phyloP scores from a whole-genome alignment of 30 jellyfish, hydroid and myxozoan species.

The Aurelia aurita complex sp. Pacific region DNA sequence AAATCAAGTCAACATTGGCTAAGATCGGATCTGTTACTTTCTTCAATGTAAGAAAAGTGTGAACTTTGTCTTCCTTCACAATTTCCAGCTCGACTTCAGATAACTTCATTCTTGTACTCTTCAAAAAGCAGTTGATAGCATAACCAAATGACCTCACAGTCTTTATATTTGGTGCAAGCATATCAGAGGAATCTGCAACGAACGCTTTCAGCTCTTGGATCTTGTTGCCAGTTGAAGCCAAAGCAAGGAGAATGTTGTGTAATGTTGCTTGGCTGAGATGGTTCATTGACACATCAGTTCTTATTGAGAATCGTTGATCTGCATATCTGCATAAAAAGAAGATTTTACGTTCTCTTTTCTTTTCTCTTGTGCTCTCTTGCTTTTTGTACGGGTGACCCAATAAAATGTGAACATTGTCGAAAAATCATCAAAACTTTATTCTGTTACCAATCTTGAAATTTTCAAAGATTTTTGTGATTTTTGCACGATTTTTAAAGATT shows the following conservation, averaged over 20 bases:
- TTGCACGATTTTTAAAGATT: too few relatives aligned
- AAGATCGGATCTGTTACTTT: slow-evolving; percentile 1
- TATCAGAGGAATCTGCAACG: slow-evolving; percentile 17
- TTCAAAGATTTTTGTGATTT: too few relatives aligned
- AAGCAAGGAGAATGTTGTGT: slow-evolving; percentile 12
- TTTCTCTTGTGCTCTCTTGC: too few relatives aligned
- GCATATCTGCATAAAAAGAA: slow-evolving; percentile 5
- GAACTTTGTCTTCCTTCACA: slow-evolving; percentile 17
- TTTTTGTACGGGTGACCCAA: too few relatives aligned
- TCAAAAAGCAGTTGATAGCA: slow-evolving; percentile 36
- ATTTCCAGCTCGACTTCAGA: slow-evolving; percentile 28
- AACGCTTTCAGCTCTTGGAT: slow-evolving; percentile 49
- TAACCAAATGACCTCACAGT: slow-evolving; percentile 45
- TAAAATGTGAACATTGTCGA: too few relatives aligned
- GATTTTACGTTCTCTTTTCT: too few relatives aligned
- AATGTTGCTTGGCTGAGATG: slow-evolving; percentile 60
- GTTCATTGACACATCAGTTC: slow-evolving; percentile 21
- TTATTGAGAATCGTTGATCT: slow-evolving; percentile 12
- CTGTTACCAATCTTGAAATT: too few relatives aligned
- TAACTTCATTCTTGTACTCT: slow-evolving; percentile 33
- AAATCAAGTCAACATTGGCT: slow-evolving; percentile 21
- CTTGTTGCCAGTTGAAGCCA: slow-evolving; percentile 64
- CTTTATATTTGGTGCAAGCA: background rate
- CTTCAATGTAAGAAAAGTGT: slow-evolving; percentile 18
- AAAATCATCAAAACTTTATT: too few relatives aligned